Percentiles rank a stretch among this genome's conserved stretches.
Conservation (phyloP, 1,140 invertebrate genomes). For the Asbolus verrucosus region DNA sequence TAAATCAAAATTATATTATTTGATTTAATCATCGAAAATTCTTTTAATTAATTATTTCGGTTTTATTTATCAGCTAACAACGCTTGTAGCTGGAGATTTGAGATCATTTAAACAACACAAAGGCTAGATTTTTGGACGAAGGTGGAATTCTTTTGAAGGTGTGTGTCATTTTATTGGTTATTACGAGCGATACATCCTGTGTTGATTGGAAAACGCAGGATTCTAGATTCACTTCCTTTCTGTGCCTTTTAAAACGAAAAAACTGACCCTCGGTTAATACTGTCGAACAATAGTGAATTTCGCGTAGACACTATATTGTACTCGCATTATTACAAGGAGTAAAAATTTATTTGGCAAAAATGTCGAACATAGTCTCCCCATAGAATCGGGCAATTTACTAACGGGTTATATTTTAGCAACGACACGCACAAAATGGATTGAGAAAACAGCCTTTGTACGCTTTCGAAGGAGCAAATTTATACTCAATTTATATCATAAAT, state of each 20-base stretch:
- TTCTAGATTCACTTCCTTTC: no score
- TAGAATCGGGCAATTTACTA: constrained; percentile 45
- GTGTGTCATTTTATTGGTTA: not conserved
- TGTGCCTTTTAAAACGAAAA: not conserved
- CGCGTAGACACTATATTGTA: constrained; percentile 16
- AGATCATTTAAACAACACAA: not conserved
- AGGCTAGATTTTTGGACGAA: not conserved
- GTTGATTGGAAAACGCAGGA: no score
- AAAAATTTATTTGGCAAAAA: constrained; percentile 44
- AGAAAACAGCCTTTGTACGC: constrained; percentile 41
- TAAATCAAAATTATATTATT: no score
- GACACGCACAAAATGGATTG: constrained; percentile 41
- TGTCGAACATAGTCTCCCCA: constrained; percentile 5
- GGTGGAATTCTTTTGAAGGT: not conserved
- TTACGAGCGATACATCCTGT: not conserved
- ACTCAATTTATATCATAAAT: constrained; percentile 50
- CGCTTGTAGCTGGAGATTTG: no score
- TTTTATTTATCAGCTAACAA: no score
- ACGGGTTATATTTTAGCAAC: constrained; percentile 48
- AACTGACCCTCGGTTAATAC: not conserved
- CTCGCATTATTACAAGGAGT: constrained; percentile 19
- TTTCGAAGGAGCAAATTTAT: constrained; percentile 47
- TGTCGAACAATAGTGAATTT: constrained; percentile 28
- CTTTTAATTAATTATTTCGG: no score
- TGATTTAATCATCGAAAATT: no score